A percentile compares a stretch with the other conserved stretches of the same genome.
These are phyloP conservation scores for Leptarthrus brevirostris DNA, from an alignment of 2,888 invertebrate species.

Conservation along the genomic window DNA sequence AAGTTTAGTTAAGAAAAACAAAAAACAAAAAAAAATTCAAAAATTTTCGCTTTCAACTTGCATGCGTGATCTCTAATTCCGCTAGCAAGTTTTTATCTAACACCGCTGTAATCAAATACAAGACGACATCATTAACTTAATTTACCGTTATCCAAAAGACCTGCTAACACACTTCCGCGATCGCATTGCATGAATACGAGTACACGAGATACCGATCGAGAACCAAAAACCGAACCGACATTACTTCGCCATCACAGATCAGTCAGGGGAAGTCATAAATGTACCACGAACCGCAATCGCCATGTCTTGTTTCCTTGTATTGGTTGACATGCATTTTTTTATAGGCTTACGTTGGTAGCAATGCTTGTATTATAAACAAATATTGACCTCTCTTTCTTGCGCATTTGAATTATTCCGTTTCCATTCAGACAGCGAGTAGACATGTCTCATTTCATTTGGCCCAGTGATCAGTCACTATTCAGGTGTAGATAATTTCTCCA, in stretches of 20 bases:
- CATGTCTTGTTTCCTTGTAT: not conserved
- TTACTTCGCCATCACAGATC: constrained; percentile 24
- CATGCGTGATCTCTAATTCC: constrained; percentile 25
- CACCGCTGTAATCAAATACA: constrained; percentile 53
- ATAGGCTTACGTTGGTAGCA: not conserved
- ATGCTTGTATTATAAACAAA: not conserved
- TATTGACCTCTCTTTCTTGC: constrained; percentile 15
- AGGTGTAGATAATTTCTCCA: constrained; percentile 47
- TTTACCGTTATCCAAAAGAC: constrained; percentile 67
- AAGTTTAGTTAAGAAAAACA: constrained; percentile 16
- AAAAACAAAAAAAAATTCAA: constrained; percentile 41
- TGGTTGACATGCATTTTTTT: constrained; percentile 16
- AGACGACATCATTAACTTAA: constrained; percentile 53
- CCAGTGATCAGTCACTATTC: constrained; percentile 3
- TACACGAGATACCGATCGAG: constrained; percentile 31
- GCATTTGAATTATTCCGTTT: not conserved
- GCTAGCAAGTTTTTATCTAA: constrained; percentile 36
- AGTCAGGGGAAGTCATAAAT: constrained; percentile 32
- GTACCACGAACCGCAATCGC: too few relatives aligned
- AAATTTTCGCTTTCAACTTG: constrained; percentile 54
- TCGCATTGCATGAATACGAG: constrained; percentile 56
- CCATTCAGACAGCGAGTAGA: constrained; percentile 38
- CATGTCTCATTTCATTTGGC: constrained; percentile 33
- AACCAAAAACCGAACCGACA: constrained; percentile 34
- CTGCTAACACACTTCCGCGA: constrained; percentile 69